Conservation (phyloP, 1,140 invertebrate genomes). For the Drosophila sp. region DNA sequence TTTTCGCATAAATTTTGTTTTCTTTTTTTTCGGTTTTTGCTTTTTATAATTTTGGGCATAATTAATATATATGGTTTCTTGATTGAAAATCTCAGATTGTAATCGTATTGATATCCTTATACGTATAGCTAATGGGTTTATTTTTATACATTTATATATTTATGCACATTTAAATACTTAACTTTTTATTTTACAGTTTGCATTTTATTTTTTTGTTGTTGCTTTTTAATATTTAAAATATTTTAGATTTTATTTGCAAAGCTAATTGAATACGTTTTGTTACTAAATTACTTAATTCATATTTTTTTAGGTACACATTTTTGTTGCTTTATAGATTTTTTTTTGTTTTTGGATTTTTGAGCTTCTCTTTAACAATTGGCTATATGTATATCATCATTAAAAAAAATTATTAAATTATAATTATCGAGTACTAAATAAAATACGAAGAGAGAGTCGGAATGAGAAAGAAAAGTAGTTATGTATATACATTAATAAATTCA, state of each 20-base stretch:
- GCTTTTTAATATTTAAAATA: constrained; percentile 43
- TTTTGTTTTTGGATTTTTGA: constrained; percentile 62
- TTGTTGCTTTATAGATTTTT: constrained; percentile 49
- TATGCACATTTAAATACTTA: constrained; percentile 37
- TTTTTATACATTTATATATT: constrained; percentile 29
- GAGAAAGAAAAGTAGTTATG: constrained; percentile 35
- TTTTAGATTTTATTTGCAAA: constrained; percentile 56
- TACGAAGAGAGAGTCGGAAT: constrained; percentile 41
- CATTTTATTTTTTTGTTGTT: neutral
- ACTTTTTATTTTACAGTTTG: constrained; percentile 13
- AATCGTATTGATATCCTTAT: constrained; percentile 29
- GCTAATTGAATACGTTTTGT: constrained; percentile 71
- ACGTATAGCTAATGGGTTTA: constrained; percentile 18
- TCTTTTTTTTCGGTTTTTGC: constrained; percentile 14
- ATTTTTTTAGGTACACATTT: constrained; percentile 69
- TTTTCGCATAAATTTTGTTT: constrained; percentile 9
- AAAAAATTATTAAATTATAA: constrained; percentile 20
- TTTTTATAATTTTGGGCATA: constrained; percentile 37
- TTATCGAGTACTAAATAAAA: constrained; percentile 26
- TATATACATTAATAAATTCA: constrained; percentile 40
- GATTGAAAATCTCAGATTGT: constrained; percentile 37
- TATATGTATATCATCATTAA: constrained; percentile 22
- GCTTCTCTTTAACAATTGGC: constrained; percentile 52
- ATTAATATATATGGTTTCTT: constrained; percentile 25
- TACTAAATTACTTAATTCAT: constrained; percentile 34